A percentile compares a stretch with the other conserved stretches of the same genome.
phyloP scores from a whole-genome alignment of 1,140 invertebrate genomes.

The Drosophila ogumai region DNA sequence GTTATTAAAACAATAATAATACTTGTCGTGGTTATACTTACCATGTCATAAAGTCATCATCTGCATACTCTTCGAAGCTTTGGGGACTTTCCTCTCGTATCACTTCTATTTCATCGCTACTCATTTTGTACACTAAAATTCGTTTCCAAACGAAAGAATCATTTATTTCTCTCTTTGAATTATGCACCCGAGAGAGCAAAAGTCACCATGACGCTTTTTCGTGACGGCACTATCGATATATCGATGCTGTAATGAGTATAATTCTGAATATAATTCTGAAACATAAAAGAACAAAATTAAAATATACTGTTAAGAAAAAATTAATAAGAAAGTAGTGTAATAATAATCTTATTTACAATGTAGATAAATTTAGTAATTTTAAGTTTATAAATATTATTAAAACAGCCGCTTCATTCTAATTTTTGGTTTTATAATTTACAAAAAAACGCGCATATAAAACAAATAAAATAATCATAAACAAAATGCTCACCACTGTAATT shows the following conservation, averaged over 20 bases:
- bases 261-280: too few relatives aligned
- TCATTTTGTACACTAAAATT: constrained; percentile 7
- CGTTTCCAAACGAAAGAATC: neutral
- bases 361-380: too few relatives aligned
- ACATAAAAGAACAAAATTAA: too few relatives aligned
- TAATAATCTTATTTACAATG: too few relatives aligned
- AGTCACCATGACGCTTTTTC: neutral
- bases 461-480: neutral
- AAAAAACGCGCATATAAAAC: neutral
- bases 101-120: neutral
- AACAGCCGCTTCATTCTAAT: neutral
- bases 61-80: too few relatives aligned
- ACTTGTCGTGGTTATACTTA: neutral
- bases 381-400: neutral
- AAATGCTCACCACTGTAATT: neutral
- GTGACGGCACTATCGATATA: constrained; percentile 4
- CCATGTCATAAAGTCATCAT: neutral
- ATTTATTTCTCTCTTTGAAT: neutral
- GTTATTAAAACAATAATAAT: neutral
- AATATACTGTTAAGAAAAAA: too few relatives aligned
- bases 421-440: neutral
- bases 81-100: neutral
- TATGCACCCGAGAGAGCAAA: neutral
- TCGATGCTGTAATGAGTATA: neutral
- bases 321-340: too few relatives aligned